Percentiles rank a stretch among this genome's conserved stretches.
Conservation (phyloP, 2,113 vertebrate species). For the Craseonycteris thonglongyai region DNA sequence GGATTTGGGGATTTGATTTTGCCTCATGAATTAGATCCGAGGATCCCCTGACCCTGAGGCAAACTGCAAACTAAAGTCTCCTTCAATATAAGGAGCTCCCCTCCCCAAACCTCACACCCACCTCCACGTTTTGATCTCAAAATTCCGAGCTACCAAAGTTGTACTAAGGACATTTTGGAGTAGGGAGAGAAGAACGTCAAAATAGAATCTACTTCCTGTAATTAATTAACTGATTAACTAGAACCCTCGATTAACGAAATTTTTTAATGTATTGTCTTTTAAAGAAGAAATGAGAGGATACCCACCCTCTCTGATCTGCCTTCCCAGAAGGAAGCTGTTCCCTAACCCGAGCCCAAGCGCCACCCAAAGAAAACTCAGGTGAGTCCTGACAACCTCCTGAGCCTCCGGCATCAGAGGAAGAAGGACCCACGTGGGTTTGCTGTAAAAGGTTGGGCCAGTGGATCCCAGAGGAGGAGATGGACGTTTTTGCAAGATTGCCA, state of each 20-base stretch:
- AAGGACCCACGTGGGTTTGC: background rate
- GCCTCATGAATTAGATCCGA: background rate
- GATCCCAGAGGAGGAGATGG: background rate
- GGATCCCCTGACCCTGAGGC: background rate
- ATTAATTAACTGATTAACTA: constrained; percentile 20
- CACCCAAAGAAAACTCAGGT: background rate
- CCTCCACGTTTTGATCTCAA: background rate
- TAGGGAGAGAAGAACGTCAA: background rate
- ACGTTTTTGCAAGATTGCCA: background rate
- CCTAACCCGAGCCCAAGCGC: background rate
- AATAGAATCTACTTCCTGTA: background rate
- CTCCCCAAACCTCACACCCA: background rate
- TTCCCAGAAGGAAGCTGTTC: background rate
- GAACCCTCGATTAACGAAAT: background rate
- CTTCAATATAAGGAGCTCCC: background rate
- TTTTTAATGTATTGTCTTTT: background rate
- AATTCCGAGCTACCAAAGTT: background rate
- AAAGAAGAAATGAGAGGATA: background rate
- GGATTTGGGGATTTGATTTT: background rate
- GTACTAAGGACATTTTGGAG: background rate
- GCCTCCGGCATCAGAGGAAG: background rate
- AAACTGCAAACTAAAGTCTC: background rate
- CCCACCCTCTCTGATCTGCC: background rate
- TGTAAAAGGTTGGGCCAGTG: background rate
- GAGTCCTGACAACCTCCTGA: background rate